phyloP scores from a whole-genome alignment of 2,888 invertebrate genomes.

The Ichneumon xanthorius region DNA sequence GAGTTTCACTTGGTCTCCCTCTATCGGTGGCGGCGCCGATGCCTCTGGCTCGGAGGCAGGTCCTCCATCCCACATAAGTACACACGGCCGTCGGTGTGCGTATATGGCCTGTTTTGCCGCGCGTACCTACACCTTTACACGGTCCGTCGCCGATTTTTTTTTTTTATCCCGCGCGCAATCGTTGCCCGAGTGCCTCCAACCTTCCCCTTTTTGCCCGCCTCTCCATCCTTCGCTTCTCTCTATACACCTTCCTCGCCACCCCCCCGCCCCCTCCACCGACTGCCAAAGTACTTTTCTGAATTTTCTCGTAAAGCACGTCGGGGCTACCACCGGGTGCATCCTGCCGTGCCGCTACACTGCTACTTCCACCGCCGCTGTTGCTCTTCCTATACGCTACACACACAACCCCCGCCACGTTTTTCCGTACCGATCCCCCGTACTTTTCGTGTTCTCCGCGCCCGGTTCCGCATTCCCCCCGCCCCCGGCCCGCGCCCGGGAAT shows the following conservation, averaged over 20 bases:
- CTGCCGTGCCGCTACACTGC: slow-evolving; percentile 26
- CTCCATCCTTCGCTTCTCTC: slow-evolving; percentile 48
- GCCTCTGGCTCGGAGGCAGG: slow-evolving; percentile 2
- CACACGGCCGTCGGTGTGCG: neutral
- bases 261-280: slow-evolving; percentile 31
- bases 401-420: neutral
- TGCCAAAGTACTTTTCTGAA: slow-evolving; percentile 67
- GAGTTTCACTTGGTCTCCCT: slow-evolving; percentile 12
- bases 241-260: slow-evolving; percentile 46
- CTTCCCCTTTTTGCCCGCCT: slow-evolving; percentile 43
- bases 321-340: slow-evolving; percentile 41
- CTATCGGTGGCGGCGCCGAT: slow-evolving; percentile 7
- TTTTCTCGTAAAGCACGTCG: slow-evolving; percentile 62
- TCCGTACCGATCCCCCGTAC: slow-evolving; percentile 23
- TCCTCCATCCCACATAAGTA: neutral
- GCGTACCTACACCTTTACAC: slow-evolving; percentile 15
- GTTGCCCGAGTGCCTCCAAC: slow-evolving; percentile 41
- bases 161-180: slow-evolving; percentile 46
- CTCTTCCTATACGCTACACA: slow-evolving; percentile 35
- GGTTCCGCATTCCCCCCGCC: slow-evolving; percentile 22
- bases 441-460: slow-evolving; percentile 16
- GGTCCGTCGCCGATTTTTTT: slow-evolving; percentile 49
- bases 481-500: neutral
- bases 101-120: slow-evolving; percentile 8
- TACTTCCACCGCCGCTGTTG: slow-evolving; percentile 36